Conservation (phyloP, 1,140 invertebrate species). For the Drosophila tani region DNA sequence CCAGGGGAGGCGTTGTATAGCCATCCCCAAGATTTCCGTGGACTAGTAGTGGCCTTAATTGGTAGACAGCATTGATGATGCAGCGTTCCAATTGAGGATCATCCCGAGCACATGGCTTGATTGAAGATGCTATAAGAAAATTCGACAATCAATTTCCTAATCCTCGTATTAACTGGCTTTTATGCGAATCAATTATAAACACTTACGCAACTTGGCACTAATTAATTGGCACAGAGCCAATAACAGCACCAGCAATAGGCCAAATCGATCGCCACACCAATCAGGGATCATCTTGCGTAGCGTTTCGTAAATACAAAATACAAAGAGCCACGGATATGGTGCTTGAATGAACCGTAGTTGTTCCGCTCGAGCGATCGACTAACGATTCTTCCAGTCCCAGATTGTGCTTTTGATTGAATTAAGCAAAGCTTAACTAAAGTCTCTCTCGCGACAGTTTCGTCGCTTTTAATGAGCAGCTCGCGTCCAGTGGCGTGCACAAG, state of each 20-base stretch:
- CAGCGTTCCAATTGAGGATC: constrained; percentile 85
- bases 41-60: constrained; percentile 85
- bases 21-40: constrained; percentile 85
- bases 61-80: constrained; percentile 85
- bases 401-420: constrained; percentile 74
- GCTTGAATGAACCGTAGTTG: constrained; percentile 55
- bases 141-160: neutral
- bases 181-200: neutral
- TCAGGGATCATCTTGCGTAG: constrained; percentile 40
- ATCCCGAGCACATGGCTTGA: constrained; percentile 85
- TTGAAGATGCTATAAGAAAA: constrained; percentile 79
- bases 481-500: constrained; percentile 10
- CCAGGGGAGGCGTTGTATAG: constrained; percentile 71
- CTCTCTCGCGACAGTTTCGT: constrained; percentile 37
- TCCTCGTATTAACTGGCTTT: neutral
- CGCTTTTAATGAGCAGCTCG: constrained; percentile 27
- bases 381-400: constrained; percentile 54
- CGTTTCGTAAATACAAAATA: constrained; percentile 24
- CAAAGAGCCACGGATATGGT: neutral
- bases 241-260: constrained; percentile 23
- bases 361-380: constrained; percentile 64
- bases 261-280: constrained; percentile 15
- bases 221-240: constrained; percentile 45
- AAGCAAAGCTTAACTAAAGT: constrained; percentile 58
- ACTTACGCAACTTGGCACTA: constrained; percentile 69